Base-by-base conservation (phyloP, 2,113 vertebrate genomes). In the Piaya cayana region DNA sequence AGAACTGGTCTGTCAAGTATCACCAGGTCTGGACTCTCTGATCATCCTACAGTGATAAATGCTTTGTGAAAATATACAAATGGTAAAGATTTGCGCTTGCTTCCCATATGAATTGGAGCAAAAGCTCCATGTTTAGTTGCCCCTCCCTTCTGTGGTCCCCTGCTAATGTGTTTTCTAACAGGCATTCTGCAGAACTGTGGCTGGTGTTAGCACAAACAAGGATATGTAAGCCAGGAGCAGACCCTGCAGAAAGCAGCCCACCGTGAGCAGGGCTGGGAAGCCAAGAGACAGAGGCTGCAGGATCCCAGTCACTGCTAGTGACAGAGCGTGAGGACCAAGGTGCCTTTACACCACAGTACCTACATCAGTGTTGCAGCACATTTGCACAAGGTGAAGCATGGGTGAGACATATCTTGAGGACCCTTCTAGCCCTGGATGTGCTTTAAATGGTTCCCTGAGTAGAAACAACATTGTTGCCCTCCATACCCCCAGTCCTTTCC, bases 301-400 rank as follows among this genome's bases (percentile, higher is more conserved):
- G 34, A 68, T 14, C 11, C n/a, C 1, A 5, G 7, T 10, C 19
- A 20, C 49, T 76, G 70, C 27, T n/a, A 25, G 32, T 14, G 21
- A 13, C 47, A 55, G n/a, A 59, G 34, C 52, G 17, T 0, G 1
- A 16, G 37, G 26, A 56, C 39, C 43, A 14, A 42, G 49, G 22
- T 67, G 42, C 50, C 55, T 63, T 63, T 59, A 45, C 11, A 8
- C 9, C 5, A 3, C 36, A 8, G 8, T 13, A 43, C 52, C 26
- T 29, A 1, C 1, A 0, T 37, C 76, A 77, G 76, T 6, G 6
- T 2, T n/a, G 29, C 59, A 43, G 47, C 14, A 5, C 15, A 0
- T 70, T 72, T 29, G 32, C 4, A 12, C 29, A 43, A 58, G n/a
- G 50, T 58, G 52, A 62, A 37, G 45, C 27, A 12, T 1, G 6